A percentile compares a stretch with the other conserved stretches of the same genome.
phyloP scores from a whole-genome alignment of 2,888 invertebrate species.

The Amblyjoppa fuscipennis region DNA sequence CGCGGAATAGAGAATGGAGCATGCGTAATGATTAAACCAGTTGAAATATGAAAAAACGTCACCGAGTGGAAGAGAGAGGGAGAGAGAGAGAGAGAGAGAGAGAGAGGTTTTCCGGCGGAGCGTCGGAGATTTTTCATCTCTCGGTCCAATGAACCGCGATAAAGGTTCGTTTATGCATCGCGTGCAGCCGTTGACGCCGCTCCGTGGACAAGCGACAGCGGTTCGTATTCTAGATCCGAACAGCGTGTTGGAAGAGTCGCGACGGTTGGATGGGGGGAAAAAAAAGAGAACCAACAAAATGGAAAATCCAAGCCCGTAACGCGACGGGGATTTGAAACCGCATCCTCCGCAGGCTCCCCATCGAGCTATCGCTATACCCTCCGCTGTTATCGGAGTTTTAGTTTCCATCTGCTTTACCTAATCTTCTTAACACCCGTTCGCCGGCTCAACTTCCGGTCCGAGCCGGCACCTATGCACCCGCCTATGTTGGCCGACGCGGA shows the following conservation, averaged over 20 bases:
- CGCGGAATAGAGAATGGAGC: slow-evolving; percentile 23
- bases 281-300: background rate
- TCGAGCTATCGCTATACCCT: slow-evolving; percentile 43
- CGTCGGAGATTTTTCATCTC: slow-evolving; percentile 38
- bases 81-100: background rate
- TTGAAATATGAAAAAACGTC: slow-evolving; percentile 37
- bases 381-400: slow-evolving; percentile 35
- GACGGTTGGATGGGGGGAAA: background rate
- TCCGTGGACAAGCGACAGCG: background rate
- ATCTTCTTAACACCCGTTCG: slow-evolving; percentile 57
- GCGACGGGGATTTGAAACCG: background rate
- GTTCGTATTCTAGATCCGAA: background rate
- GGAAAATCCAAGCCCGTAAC: background rate
- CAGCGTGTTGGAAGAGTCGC: too few species aligned
- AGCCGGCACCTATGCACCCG: slow-evolving; percentile 8
- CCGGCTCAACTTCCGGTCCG: slow-evolving; percentile 45
- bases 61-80: background rate
- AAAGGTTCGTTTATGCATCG: background rate
- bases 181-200: background rate
- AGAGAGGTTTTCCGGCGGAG: background rate
- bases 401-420: slow-evolving; percentile 54
- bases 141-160: slow-evolving; percentile 19
- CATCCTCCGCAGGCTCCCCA: background rate
- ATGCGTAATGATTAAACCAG: slow-evolving; percentile 50
- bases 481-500: background rate